Evolutionary conservation across 2,113 vertebrate species (phyloP), one percentile per base, ranked within the genome.

Genomic region (Orcinus orca): DNA sequence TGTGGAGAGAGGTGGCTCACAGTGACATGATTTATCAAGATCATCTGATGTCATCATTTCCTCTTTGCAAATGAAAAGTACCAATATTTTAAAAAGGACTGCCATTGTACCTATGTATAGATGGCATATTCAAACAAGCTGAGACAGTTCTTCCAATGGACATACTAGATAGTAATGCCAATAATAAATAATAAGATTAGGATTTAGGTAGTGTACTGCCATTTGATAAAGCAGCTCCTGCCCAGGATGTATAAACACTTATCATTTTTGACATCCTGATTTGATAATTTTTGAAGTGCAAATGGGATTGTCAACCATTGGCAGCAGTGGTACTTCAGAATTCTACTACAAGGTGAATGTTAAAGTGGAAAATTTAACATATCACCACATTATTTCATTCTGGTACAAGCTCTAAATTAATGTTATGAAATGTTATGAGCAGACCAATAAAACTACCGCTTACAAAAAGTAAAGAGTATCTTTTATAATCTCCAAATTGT

Each of bases 341-440:
- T 96, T 98, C 93, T 94, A 90, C 88, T 97, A 93, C 60, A 88
- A 97, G 85, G 77, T 68, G 87, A 97, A 95, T 0, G 18, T 88
- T 93, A 94, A 95, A 97, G 95, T 93, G 83, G 96, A 97, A 98
- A 85, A 97, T 98, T 98, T 97, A 98, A 97, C 96, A 90, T 98
- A 98, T 96, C 70, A 81, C 96, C 97, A 96, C 91, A 97, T 96
- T 97, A 97, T 95, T 98, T 98, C 95, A 97, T 95, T 97, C 92
- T 86, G 82, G 65, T 97, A 89, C 70, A 96, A 97, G 88, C 80
- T 98, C 97, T 96, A 98, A 98, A 98, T 98, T 97, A 97, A 97
- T 98, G 90, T 98, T 98, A 95, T 98, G 98, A 98, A 98, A 98
- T 98, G 95, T 98, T 98, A 97, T 98, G 98, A 98, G 92, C 7